Base-by-base conservation (phyloP, 2,113 vertebrate genomes). In the Hydrochoerus hydrochaeris region DNA sequence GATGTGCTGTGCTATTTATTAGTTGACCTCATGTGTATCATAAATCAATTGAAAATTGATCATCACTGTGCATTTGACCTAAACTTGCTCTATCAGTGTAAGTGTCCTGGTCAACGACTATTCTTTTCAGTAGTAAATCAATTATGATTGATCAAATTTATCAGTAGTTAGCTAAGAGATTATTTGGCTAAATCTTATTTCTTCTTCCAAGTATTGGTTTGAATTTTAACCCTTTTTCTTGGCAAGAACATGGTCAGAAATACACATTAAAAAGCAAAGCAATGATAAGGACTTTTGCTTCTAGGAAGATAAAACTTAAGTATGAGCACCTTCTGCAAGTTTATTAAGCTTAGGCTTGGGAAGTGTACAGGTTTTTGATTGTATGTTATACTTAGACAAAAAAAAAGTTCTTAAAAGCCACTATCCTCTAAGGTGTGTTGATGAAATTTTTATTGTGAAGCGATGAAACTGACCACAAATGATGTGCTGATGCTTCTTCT, bases 371-470 rank as follows among this genome's bases (percentile, higher is more conserved):
- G 67, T 81, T 75, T 89, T 57, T 73, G 10, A 84, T n/a, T 85
- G 8, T 54, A 32, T 20, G 44, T 1, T 69, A 35, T 26, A 3
- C 7, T 24, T 1, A 62, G 46, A 67, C 13, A 54, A 58, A 73
- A 57, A 54, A 84, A 60, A 60, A 22, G 1, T 46, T 78, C 35
- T 77, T 73, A 57, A 85, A n/a, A 67, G 22, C 85, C 57, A 30
- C 1, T 65, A 20, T 73, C 19, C 6, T 52, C 26, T 57, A 57
- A 87, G 22, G 44, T 69, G 7, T 17, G 7, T 62, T 57, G 26
- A 87, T 95, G 7, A 90, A 13, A 41, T 54, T 91, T 94, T 95
- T 95, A 96, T 87, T 73, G 62, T 44, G 71, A 86, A 73, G 22
- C n/a, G 1, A 94, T 81, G 19, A 89, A 88, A 89, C 67, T 95